Base-by-base conservation (phyloP, 1,140 invertebrate species). In the Branchinecta lindahli region DNA sequence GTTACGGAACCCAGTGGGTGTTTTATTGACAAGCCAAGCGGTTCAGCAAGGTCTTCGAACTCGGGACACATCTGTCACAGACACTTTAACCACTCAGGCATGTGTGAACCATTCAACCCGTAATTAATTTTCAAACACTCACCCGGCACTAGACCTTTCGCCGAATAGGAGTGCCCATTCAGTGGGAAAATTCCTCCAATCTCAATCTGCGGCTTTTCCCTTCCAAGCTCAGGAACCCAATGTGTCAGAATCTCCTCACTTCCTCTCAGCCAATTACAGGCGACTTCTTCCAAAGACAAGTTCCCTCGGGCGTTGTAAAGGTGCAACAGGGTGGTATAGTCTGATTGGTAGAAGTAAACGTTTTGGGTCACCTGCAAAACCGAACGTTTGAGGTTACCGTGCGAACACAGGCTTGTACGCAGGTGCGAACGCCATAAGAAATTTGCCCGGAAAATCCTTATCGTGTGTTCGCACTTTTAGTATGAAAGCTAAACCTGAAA, bases 161-260 rank as follows among this genome's bases (percentile, higher is more conserved):
- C 85, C 3, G 79, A 83, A 73, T 85, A 87, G 33, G 79, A 78
- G 0, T 77, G 76, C 8, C 83, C 84, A 44, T 76, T 81, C 52
- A 88, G 77, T 0, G 90, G 89, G 77, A 91, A 92, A 73, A 92
- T 89, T 4, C 89, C 89, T 65, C 88, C 88, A 68, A 91, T 85
- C 71, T 82, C 82, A 20, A 86, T 76, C 3, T 80, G 77, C 5
- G 75, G 80, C 73, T 84, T 84, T 61, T 82, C 81, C 7, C 79
- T 78, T 0, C 80, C 76, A 68, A 80, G 77, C 1, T 74, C 75
- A 0, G 82, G 83, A 68, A 82, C 77, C 87, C 87, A 89, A 3
- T 81, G 73, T 3, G 12, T 61, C 2, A 10, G 21, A n/a, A n/a
- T 46, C 15, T 66, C 66, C 9, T 65, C 47, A 67, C 52, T 20